Evolutionary conservation across 2,797 vertebrate genomes (phyloP), one percentile per base, ranked within the genome.

Genomic region (Petrocephalus sullivani): DNA sequence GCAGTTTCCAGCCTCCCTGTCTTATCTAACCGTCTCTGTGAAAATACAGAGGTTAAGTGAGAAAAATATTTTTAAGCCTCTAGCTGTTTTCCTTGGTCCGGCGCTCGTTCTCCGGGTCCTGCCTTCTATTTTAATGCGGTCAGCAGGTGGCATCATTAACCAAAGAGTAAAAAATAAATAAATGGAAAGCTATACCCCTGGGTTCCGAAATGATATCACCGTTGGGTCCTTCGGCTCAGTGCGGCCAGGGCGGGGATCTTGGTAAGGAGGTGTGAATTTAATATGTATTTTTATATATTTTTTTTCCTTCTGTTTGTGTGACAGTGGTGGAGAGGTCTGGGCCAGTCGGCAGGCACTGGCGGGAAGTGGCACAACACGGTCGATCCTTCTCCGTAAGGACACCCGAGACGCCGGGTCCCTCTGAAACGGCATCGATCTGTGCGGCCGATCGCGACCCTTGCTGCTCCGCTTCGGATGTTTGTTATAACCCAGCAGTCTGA

Each of bases 141-240:
- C 96, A 96, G 95, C 96, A 96, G 96, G 95, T 96, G 96, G 95
- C 95, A 96, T 96, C 96, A 96, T 96, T 96, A 96, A 94, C 94
- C 94, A 95, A 93, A 94, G 92, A 95, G 96, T 96, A 16, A 95
- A 95, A 95, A 95, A 94, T 94, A 75, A 78, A 78, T 78, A 46
- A 78, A 41, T 93, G 95, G 93, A 95, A 95, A 94, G 92, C 91
- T 93, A 94, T 94, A 94, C 94, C 92, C 92, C 61, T 86, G 93
- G 92, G 93, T 93, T 89, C 90, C 90, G 89, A 93, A 92, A 93
- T 95, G 93, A 95, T 94, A 95, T 95, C 93, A 94, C 92, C 91
- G 92, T 90, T 93, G 89, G 33, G 33, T 92, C 93, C 89, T 71
- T 90, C 93, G 93, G 91, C 92, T 92, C 90, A 58, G 75, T 87